Conservation (phyloP, 1,140 invertebrate species). For the Chlorops oryzae region DNA sequence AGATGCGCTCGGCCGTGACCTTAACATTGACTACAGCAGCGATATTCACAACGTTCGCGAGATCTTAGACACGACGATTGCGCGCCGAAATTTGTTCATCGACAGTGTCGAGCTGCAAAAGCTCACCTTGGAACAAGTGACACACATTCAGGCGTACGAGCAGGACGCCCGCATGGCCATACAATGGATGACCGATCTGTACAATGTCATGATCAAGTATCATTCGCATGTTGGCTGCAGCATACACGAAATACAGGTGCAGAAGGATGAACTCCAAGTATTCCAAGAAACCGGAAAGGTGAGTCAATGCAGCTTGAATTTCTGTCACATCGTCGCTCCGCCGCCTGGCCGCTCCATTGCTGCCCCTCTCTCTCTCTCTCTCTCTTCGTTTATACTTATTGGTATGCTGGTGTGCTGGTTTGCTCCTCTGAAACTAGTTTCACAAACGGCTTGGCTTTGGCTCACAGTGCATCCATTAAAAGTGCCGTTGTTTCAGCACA, state of each 20-base stretch:
- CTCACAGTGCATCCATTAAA: no score
- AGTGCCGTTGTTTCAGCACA: no score
- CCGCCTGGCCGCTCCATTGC: neutral
- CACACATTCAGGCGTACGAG: slow-evolving; percentile 69
- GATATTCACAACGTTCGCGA: slow-evolving; percentile 67
- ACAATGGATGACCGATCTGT: slow-evolving; percentile 67
- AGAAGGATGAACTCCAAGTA: slow-evolving; percentile 68
- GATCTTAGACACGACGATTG: slow-evolving; percentile 59
- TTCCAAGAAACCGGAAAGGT: slow-evolving; percentile 74
- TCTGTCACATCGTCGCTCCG: neutral
- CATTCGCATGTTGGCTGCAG: slow-evolving; percentile 68
- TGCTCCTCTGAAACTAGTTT: no score
- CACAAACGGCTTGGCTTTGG: no score
- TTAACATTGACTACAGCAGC: slow-evolving; percentile 63
- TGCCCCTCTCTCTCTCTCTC: neutral
- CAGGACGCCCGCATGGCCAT: slow-evolving; percentile 68
- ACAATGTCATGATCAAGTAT: slow-evolving; percentile 61
- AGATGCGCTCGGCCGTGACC: slow-evolving; percentile 68
- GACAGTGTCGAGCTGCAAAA: slow-evolving; percentile 66
- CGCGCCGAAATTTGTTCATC: slow-evolving; percentile 60
- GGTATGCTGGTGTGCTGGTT: no score
- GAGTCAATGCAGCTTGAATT: slow-evolving; percentile 26
- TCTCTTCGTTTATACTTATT: no score
- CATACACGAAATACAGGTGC: slow-evolving; percentile 63
- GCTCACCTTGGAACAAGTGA: slow-evolving; percentile 68